Evolutionary conservation across 2,113 vertebrate species (phyloP), one percentile per base, ranked within the genome.

Genomic region (Albula glossodonta): DNA sequence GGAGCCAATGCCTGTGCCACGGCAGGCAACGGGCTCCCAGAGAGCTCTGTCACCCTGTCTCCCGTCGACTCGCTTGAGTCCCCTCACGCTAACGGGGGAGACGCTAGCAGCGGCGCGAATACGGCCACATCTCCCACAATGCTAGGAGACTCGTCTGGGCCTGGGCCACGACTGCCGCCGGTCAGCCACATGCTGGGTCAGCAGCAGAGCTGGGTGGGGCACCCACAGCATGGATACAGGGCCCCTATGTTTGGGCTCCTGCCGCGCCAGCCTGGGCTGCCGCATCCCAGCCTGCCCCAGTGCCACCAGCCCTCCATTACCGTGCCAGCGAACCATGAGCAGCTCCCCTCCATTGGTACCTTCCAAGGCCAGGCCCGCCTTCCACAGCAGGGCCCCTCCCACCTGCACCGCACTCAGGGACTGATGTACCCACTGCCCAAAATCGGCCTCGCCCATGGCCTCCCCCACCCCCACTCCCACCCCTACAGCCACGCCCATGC

Each of bases 41-140:
- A 98, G 93, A 97, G 97, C 92, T 98, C 98, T 0, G 96, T 98
- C 92, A 97, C 97, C 81, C 93, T 98, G 88, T 98, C 97, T 5
- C 98, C 98, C 0, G 97, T 98, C 0, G 97, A 98, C 90, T 98
- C 97, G 57, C 92, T 99, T 15, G 97, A 98, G 84, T 99, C 98
- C 0, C 98, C 98, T 0, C 98, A 98, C 22, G 97, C 97, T 0
- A 98, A 97, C 49, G 91, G 96, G 0, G 96, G 95, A 0, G 97
- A 97, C 3, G 93, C 95, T 0, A 96, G 96, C 0, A 94, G 92
- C 86, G 93, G 94, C 0, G 95, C 96, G 0, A 90, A 93, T 91
- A 90, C 93, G 6, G 93, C 96, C 86, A 3, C 90, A 93, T 96
- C 92, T 87, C 94, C 94, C 5, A 92, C 94, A 1, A 85, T 95